These are phyloP conservation scores for Muscicapa adusta DNA, from an alignment of 2,113 vertebrate genomes.

Conservation along the genomic window DNA sequence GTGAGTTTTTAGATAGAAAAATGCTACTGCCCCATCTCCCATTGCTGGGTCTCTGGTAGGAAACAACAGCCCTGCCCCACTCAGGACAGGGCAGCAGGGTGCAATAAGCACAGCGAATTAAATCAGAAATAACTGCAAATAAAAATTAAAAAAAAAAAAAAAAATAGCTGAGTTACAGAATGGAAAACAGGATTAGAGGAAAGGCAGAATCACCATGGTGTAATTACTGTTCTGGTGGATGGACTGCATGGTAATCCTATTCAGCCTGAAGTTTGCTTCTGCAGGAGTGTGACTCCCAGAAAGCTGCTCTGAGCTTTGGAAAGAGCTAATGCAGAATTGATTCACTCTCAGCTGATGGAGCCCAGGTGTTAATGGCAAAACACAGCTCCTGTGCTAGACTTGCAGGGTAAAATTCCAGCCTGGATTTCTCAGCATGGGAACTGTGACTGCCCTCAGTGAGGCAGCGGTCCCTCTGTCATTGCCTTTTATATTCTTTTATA, in stretches of 20 bases:
- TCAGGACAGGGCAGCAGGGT: background rate
- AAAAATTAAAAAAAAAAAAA: background rate
- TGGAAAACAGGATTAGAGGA: conserved; percentile 21
- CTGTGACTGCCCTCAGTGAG: background rate
- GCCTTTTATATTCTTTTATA: background rate
- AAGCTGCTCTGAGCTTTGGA: background rate
- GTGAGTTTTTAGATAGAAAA: background rate
- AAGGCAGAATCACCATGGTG: background rate
- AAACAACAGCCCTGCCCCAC: background rate
- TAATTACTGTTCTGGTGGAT: conserved; percentile 18
- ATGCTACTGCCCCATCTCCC: background rate
- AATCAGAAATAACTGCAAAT: background rate
- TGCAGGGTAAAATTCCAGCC: background rate
- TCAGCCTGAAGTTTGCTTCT: background rate
- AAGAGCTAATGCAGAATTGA: background rate
- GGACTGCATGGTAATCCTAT: background rate
- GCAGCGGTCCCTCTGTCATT: background rate
- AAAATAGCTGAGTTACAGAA: background rate
- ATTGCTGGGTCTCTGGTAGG: background rate
- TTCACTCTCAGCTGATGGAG: background rate
- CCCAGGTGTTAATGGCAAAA: background rate
- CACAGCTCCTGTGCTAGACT: fast-evolving
- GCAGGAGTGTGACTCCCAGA: background rate
- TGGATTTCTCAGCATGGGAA: background rate
- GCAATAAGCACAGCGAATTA: background rate